These are phyloP conservation scores for Brachylomia viminalis DNA, from an alignment of 2,888 invertebrate species.

Conservation along the genomic window DNA sequence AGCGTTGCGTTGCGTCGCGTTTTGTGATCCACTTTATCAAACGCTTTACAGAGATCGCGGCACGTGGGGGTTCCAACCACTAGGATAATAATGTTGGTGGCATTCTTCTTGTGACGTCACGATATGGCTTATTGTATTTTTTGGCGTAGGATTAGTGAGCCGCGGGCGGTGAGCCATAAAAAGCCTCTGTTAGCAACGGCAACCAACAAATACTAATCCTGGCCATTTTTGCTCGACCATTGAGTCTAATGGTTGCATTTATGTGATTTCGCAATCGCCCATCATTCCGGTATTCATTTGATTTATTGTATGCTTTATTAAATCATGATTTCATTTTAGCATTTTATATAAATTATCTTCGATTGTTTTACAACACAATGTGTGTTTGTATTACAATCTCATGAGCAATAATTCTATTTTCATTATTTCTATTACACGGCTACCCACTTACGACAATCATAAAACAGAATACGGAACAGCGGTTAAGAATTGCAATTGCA, in stretches of 20 bases:
- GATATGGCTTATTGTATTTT: conserved; percentile 88
- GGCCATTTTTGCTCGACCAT: conserved; percentile 74
- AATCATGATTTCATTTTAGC: neutral
- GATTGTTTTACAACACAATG: no score
- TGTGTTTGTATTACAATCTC: conserved; percentile 1
- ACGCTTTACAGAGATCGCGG: conserved; percentile 86
- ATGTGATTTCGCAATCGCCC: conserved; percentile 63
- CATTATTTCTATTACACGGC: conserved; percentile 54
- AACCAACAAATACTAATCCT: conserved; percentile 77
- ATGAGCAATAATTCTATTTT: conserved; percentile 7
- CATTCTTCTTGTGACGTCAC: conserved; percentile 77
- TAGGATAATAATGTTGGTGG: conserved; percentile 86
- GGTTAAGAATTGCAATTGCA: conserved; percentile 69
- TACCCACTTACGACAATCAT: conserved; percentile 63
- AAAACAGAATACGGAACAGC: conserved; percentile 64
- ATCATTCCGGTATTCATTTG: conserved; percentile 39
- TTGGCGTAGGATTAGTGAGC: conserved; percentile 85
- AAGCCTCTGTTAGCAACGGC: conserved; percentile 79
- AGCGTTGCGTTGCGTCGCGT: conserved; percentile 83
- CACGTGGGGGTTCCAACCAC: conserved; percentile 83
- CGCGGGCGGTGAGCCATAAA: conserved; percentile 82
- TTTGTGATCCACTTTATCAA: conserved; percentile 90
- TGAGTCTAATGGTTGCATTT: conserved; percentile 72
- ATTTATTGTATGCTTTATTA: conserved; percentile 40
- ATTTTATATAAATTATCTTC: neutral